Base-by-base conservation (phyloP, 2,113 vertebrate genomes). In the Gobius niger region DNA sequence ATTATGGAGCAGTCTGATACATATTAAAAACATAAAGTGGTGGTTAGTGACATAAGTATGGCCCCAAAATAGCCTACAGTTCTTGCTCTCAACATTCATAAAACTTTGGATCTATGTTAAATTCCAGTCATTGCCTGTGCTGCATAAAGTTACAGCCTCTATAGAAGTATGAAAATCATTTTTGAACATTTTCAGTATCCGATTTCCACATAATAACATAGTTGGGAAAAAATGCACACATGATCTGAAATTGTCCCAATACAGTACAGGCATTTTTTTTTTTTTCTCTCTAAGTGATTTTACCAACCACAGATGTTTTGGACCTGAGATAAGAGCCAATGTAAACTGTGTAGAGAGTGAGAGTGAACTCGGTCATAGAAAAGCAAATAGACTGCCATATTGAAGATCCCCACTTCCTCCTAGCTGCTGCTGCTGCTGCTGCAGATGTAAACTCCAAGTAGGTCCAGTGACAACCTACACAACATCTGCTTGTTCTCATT, bases 271-370 rank as follows among this genome's bases (percentile, higher is more conserved):
- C 24, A 4, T 47, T 24, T 3, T 24, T 24, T 34, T 70, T 71
- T 67, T 67, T 60, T 71, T 44, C n/a, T n/a, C n/a, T n/a, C 75
- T 47, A 60, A 59, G 44, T 59, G 42, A 57, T 68, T 69, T 77
- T 73, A 64, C 71, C 63, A 79, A 65, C 15, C 18, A 6, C 82
- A 86, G 76, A 72, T 84, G 80, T 82, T 34, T 51, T 56, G 47
- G 56, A 69, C 67, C 0, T 1, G 15, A 46, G 68, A 51, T 15
- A n/a, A 40, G 44, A 44, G 80, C 82, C 77, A 84, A 85, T 34
- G 73, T 78, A 84, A 88, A 79, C 77, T 71, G 65, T 64, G 73
- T 56, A 70, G 77, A 71, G 67, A 75, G 57, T 0, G 15, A 54
- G 24, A 65, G 51, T 53, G 61, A 66, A 73, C 61, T 63, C 13